Conservation (phyloP, 2,113 vertebrate genomes). For the Festucalex cinctus region DNA sequence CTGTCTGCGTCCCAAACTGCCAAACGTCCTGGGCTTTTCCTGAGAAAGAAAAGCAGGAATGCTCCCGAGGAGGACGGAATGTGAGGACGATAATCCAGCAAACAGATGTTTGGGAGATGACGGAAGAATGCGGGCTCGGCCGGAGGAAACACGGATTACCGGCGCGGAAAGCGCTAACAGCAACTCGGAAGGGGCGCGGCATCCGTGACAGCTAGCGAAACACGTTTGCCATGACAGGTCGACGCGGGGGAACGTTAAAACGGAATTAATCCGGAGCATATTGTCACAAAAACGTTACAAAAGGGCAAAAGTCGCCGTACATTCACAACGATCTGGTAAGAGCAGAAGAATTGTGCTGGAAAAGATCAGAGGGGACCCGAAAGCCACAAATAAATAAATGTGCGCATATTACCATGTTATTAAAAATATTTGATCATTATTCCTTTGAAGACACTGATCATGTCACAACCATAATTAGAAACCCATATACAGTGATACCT, state of each 20-base stretch:
- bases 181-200: slow-evolving; percentile 19
- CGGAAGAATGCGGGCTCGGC: slow-evolving; percentile 31
- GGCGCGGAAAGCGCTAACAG: slow-evolving; percentile 41
- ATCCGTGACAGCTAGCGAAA: slow-evolving; percentile 1
- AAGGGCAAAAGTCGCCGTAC: neutral
- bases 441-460: too few relatives aligned
- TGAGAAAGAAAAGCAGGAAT: slow-evolving; percentile 42
- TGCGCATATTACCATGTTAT: too few relatives aligned
- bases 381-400: too few relatives aligned
- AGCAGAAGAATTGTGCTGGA: too few relatives aligned
- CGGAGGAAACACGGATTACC: slow-evolving; percentile 50
- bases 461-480: too few relatives aligned
- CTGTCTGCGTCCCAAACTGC: slow-evolving; percentile 33
- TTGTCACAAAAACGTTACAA: neutral
- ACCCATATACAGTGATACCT: too few relatives aligned
- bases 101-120: slow-evolving; percentile 61
- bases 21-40: slow-evolving; percentile 32
- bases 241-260: slow-evolving; percentile 23
- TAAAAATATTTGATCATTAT: too few relatives aligned
- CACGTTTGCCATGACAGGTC: neutral
- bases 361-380: too few relatives aligned
- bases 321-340: too few relatives aligned
- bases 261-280: neutral
- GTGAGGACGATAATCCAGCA: slow-evolving; percentile 55
- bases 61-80: slow-evolving; percentile 39